Conservation (phyloP, 2,113 vertebrate genomes). For the Coracopsis vasa region DNA sequence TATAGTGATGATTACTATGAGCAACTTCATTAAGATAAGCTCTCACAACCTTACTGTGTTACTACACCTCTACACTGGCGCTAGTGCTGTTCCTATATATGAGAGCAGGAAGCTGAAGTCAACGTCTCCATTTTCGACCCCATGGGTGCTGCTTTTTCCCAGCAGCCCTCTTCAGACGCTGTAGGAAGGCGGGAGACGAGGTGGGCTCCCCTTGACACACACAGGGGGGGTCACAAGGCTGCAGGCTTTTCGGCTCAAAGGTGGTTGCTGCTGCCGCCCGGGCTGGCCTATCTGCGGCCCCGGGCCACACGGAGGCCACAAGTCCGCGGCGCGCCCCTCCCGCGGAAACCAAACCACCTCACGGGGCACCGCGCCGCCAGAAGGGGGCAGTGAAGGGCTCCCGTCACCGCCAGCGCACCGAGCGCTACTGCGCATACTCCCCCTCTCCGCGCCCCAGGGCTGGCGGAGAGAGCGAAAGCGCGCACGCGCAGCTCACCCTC, state of each 20-base stretch:
- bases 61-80: accelerated
- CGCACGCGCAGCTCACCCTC: too few species aligned
- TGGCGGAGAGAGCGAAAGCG: too few species aligned
- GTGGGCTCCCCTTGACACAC: accelerated
- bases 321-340: accelerated
- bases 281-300: not conserved
- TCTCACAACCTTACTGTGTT: accelerated
- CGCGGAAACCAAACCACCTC: not conserved
- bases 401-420: too few species aligned
- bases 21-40: accelerated
- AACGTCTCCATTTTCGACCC: accelerated
- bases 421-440: too few species aligned
- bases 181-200: accelerated
- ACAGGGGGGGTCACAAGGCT: accelerated
- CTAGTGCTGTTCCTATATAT: accelerated
- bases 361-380: accelerated
- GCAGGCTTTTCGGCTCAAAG: too few species aligned
- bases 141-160: accelerated
- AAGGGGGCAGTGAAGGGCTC: too few species aligned
- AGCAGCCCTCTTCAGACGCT: accelerated
- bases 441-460: too few species aligned
- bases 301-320: too few species aligned
- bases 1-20: accelerated
- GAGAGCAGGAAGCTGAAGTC: accelerated
- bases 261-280: too few species aligned